Evolutionary conservation across 2,113 vertebrate genomes (phyloP).

Genomic region (Ahaetulla prasina): DNA sequence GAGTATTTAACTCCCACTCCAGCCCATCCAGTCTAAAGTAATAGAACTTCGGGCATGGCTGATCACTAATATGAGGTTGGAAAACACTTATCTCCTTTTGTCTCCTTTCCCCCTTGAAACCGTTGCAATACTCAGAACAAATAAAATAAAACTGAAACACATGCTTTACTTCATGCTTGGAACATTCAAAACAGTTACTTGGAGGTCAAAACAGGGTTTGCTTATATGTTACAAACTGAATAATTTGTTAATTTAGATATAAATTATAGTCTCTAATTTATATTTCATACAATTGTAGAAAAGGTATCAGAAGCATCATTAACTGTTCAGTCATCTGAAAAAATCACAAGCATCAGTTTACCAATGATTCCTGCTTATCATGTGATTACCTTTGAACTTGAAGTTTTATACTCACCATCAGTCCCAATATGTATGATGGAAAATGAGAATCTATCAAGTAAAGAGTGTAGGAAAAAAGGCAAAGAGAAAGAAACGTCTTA

Average conservation of each 20-base stretch:
- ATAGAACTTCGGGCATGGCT: background rate
- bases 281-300: slow-evolving; percentile 63
- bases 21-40: background rate
- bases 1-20: background rate
- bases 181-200: background rate
- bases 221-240: background rate
- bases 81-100: background rate
- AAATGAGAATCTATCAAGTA: slow-evolving; percentile 70
- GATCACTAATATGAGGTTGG: background rate
- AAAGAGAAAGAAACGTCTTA: slow-evolving; percentile 75
- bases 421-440: slow-evolving; percentile 59
- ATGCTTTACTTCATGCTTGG: background rate
- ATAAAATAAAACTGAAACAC: background rate
- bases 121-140: background rate
- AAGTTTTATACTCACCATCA: slow-evolving; percentile 87
- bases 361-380: slow-evolving; percentile 87
- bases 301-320: slow-evolving; percentile 72
- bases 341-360: slow-evolving; percentile 89
- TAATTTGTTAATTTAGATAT: background rate
- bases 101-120: background rate
- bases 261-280: background rate
- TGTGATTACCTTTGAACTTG: slow-evolving; percentile 88
- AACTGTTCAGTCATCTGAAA: slow-evolving; percentile 87
- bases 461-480: slow-evolving; percentile 73
- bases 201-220: background rate